These are phyloP conservation scores for Stylophora pistillata DNA, from an alignment of 64 coral and sea anemone species.

Conservation along the genomic window DNA sequence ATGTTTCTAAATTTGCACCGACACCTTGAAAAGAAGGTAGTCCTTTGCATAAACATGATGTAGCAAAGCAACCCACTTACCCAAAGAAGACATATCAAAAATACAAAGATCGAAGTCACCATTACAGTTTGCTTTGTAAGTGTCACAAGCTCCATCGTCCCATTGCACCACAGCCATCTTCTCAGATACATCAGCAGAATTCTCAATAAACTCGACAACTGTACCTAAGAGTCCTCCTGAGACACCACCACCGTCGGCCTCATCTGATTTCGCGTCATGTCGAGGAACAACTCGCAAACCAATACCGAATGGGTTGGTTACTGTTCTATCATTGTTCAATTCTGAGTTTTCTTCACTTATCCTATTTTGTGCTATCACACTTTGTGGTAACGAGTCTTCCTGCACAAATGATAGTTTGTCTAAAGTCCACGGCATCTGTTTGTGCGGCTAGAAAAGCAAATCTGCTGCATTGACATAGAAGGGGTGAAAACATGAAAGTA, in stretches of 20 bases:
- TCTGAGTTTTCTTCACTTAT: not conserved
- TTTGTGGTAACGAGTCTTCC: not conserved
- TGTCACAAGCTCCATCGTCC: constrained; percentile 11
- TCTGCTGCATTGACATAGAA: too few species aligned
- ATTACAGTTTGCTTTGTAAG: constrained; percentile 14
- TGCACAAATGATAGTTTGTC: not conserved
- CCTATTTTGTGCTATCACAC: not conserved
- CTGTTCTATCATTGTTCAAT: not conserved
- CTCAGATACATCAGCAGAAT: not conserved
- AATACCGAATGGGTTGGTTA: not conserved
- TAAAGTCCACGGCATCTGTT: not conserved
- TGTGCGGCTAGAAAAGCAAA: not conserved
- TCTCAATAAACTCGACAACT: not conserved
- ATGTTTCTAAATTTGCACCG: too few species aligned
- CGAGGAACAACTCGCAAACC: constrained; percentile 41
- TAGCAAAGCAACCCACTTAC: not conserved
- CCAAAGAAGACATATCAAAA: constrained; percentile 14
- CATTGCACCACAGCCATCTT: constrained; percentile 35
- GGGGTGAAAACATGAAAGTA: too few species aligned
- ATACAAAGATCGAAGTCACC: constrained; percentile 18
- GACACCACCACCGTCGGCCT: not conserved
- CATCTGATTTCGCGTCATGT: not conserved
- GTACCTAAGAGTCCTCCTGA: constrained; percentile 30
- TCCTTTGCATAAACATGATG: not conserved
- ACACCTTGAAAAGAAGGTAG: not conserved